These are phyloP conservation scores for Spizaetus ornatus DNA, from an alignment of 2,113 vertebrate species.

Conservation along the genomic window DNA sequence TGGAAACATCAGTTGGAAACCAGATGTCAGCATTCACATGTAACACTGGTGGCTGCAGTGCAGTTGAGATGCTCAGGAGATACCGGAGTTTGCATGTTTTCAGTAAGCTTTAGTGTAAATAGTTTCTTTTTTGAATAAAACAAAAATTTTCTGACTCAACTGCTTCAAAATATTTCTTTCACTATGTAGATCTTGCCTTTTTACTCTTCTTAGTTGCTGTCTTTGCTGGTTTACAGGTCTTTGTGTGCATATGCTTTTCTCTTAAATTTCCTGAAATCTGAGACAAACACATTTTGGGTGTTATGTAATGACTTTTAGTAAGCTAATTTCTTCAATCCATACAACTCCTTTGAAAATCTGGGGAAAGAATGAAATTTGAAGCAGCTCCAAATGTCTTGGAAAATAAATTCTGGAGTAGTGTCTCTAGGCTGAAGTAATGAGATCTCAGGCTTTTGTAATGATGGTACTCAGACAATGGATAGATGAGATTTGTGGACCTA, in stretches of 20 bases:
- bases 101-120: neutral
- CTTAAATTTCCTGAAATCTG: neutral
- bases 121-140: neutral
- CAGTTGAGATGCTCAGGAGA: neutral
- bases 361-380: neutral
- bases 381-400: neutral
- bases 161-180: neutral
- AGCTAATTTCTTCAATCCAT: neutral
- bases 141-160: neutral
- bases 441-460: neutral
- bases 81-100: neutral
- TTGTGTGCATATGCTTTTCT: neutral
- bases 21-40: neutral
- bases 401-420: neutral
- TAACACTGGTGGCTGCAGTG: neutral
- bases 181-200: neutral
- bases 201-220: neutral
- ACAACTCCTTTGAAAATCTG: neutral
- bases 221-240: neutral
- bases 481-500: neutral
- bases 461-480: neutral
- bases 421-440: neutral
- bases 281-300: neutral
- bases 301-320: neutral
- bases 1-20: neutral